phyloP scores from a whole-genome alignment of 2,113 vertebrate species.

The Chaetodon auriga region DNA sequence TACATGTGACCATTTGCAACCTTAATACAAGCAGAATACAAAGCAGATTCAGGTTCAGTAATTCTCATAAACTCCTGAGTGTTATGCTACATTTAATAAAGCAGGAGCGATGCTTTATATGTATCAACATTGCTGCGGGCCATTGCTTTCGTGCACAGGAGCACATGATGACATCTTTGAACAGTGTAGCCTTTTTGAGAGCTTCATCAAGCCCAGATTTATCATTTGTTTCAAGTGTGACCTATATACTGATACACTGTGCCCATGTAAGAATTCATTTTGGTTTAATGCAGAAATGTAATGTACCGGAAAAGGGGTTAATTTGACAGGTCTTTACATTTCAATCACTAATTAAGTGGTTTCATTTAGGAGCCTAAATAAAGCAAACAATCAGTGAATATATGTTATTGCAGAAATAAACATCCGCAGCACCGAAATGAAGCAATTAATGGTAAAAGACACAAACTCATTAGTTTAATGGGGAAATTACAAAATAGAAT shows the following conservation, averaged over 20 bases:
- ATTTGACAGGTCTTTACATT: conserved; percentile 80
- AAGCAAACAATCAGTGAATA: conserved; percentile 72
- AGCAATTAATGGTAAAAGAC: conserved; percentile 80
- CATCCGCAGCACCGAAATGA: conserved; percentile 79
- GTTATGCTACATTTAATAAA: conserved; percentile 50
- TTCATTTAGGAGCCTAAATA: conserved; percentile 76
- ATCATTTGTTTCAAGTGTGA: conserved; percentile 56
- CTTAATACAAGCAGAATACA: background rate
- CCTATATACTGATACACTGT: conserved; percentile 50
- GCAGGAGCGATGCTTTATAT: conserved; percentile 26
- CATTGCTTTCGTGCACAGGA: conserved; percentile 32
- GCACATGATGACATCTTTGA: conserved; percentile 43
- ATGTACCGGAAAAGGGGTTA: conserved; percentile 83
- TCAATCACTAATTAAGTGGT: conserved; percentile 79
- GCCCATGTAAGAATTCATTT: conserved; percentile 68
- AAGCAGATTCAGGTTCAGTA: conserved; percentile 33
- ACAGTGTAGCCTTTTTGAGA: conserved; percentile 24
- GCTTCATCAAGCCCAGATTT: conserved; percentile 59
- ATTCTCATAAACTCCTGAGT: conserved; percentile 31
- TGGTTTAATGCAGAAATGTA: conserved; percentile 74
- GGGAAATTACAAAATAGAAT: conserved; percentile 75
- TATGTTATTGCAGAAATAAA: conserved; percentile 70
- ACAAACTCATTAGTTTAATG: conserved; percentile 84
- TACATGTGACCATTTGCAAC: background rate
- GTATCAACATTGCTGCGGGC: conserved; percentile 25